Evolutionary conservation across 2,113 vertebrate species (phyloP).

Genomic region (Spheniscus mendiculus): DNA sequence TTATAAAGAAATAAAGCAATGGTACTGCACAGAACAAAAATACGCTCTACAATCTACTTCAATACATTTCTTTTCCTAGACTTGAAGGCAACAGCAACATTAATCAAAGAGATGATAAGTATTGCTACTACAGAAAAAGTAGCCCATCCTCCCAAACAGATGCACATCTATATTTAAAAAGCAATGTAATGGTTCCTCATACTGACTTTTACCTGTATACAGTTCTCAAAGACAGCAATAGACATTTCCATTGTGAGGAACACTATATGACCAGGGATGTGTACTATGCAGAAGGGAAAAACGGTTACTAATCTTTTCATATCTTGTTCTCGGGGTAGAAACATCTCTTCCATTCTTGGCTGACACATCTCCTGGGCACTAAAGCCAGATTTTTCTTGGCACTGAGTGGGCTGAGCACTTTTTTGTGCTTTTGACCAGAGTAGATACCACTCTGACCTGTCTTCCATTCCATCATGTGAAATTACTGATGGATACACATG

Average conservation of each 20-base stretch:
- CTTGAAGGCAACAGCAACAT: neutral
- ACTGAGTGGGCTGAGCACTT: neutral
- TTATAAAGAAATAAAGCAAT: neutral
- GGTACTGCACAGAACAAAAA: neutral
- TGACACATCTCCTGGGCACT: neutral
- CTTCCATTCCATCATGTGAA: neutral
- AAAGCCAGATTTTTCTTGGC: neutral
- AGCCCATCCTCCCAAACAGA: neutral
- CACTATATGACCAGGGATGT: neutral
- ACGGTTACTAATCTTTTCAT: neutral
- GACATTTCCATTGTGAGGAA: neutral
- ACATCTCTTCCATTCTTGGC: neutral
- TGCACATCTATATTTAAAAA: neutral
- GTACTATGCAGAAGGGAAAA: neutral
- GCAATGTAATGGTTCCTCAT: neutral
- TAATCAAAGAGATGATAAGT: neutral
- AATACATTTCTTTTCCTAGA: neutral
- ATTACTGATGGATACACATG: neutral
- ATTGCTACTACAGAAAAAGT: neutral
- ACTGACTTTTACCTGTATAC: neutral
- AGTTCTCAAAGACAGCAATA: neutral
- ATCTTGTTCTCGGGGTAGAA: neutral
- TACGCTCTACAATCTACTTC: neutral
- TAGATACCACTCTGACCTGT: neutral
- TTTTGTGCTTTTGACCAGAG: neutral